Conservation (phyloP, 2,888 invertebrate genomes). For the Acleris cristana region DNA sequence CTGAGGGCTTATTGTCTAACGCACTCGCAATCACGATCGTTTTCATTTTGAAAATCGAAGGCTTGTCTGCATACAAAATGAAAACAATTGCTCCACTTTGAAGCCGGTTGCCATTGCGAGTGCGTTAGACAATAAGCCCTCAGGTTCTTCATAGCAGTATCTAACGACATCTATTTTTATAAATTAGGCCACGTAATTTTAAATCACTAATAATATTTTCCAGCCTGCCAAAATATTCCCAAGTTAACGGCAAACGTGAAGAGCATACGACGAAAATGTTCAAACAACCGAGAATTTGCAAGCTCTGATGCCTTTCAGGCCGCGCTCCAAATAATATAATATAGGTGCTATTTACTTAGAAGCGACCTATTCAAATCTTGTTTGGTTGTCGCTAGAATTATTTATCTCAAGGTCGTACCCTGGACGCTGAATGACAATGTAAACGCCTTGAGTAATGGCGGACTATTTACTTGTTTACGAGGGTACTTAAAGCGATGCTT, state of each 20-base stretch:
- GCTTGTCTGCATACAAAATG: no score
- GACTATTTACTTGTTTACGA: conserved; percentile 36
- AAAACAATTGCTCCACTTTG: no score
- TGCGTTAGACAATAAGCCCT: no score
- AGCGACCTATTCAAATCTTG: conserved; percentile 37
- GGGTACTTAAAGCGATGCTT: conserved; percentile 25
- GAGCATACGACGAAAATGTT: conserved; percentile 61
- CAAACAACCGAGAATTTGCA: conserved; percentile 47
- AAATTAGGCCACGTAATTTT: no score
- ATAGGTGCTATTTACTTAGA: conserved; percentile 35
- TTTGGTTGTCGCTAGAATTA: conserved; percentile 31
- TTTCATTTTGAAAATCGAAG: no score
- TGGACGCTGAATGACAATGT: conserved; percentile 33
- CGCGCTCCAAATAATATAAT: conserved; percentile 29
- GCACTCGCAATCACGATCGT: no score
- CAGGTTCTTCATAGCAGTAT: no score
- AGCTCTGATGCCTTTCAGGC: conserved; percentile 44
- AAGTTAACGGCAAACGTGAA: conserved; percentile 50
- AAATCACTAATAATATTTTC: not conserved
- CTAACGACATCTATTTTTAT: no score
- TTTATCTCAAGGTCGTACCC: conserved; percentile 34
- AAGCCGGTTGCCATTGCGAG: no score
- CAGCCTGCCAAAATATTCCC: not conserved
- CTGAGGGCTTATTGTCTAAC: no score
- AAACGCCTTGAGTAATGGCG: conserved; percentile 18